Evolutionary conservation across 2,888 invertebrate species (phyloP).

Genomic region (Drosophila melanosoma): DNA sequence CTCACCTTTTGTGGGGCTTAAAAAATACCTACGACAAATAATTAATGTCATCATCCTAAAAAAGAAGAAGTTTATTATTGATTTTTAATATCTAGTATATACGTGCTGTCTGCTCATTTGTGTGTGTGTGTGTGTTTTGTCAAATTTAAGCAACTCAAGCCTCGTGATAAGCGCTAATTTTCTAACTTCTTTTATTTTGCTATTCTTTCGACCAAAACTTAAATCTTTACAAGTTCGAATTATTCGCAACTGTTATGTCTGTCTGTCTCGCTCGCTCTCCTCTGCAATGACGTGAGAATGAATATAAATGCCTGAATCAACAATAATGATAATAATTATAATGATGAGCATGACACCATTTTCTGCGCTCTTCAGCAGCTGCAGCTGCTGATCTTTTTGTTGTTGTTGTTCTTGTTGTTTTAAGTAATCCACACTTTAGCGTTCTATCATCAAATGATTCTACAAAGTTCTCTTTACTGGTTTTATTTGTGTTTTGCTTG

Average conservation of each 20-base stretch:
- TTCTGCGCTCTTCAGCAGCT: conserved; percentile 17
- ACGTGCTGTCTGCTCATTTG: background rate
- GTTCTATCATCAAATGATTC: conserved; percentile 34
- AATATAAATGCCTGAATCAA: conserved; percentile 47
- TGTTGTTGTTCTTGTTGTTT: conserved; percentile 19
- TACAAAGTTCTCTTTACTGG: conserved; percentile 2
- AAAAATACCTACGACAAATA: background rate
- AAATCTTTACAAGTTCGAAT: conserved; percentile 22
- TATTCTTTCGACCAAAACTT: background rate
- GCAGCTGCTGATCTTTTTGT: background rate
- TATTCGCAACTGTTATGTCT: conserved; percentile 43
- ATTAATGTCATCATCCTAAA: background rate
- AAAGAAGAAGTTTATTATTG: background rate
- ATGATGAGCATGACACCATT: conserved; percentile 60
- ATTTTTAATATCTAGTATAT: conserved; percentile 26
- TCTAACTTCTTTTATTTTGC: background rate
- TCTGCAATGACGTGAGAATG: conserved; percentile 42
- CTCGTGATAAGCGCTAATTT: conserved; percentile 49
- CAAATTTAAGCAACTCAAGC: conserved; percentile 1
- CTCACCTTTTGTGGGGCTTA: background rate
- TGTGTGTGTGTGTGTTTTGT: background rate
- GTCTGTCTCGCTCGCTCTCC: conserved; percentile 10
- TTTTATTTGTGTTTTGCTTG: background rate
- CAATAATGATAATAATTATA: conserved; percentile 50
- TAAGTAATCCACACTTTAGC: conserved; percentile 49